phyloP scores from a whole-genome alignment of 1,140 invertebrate species.

The Samia ricini region DNA sequence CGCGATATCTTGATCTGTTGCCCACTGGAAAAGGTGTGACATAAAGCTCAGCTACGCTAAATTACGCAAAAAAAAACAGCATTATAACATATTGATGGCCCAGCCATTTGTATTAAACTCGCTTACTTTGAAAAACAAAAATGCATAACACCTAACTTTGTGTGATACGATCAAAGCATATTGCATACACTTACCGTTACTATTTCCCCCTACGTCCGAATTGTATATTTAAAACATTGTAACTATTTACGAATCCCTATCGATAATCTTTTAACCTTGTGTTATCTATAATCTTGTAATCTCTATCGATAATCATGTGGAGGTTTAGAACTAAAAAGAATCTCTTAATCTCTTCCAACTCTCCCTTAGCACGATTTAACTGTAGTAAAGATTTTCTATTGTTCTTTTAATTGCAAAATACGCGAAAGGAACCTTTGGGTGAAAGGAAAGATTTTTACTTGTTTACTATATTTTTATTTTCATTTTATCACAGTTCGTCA shows the following conservation, averaged over 20 bases:
- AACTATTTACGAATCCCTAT: too few species aligned
- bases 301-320: background rate
- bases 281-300: too few species aligned
- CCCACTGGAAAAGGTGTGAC: constrained; percentile 87
- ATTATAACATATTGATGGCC: background rate
- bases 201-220: background rate
- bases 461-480: constrained; percentile 65
- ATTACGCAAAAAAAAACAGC: background rate
- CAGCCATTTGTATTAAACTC: background rate
- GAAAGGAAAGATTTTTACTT: constrained; percentile 70
- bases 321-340: background rate
- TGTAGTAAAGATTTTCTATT: background rate
- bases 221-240: background rate
- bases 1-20: constrained; percentile 96
- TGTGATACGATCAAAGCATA: background rate
- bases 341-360: background rate
- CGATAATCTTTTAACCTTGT: too few species aligned
- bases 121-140: background rate
- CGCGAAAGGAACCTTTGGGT: constrained; percentile 52
- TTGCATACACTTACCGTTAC: background rate
- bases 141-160: background rate
- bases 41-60: constrained; percentile 51
- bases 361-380: background rate
- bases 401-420: background rate
- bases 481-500: constrained; percentile 51